phyloP scores from a whole-genome alignment of 2,888 invertebrate genomes.

The Philereme transversata region DNA sequence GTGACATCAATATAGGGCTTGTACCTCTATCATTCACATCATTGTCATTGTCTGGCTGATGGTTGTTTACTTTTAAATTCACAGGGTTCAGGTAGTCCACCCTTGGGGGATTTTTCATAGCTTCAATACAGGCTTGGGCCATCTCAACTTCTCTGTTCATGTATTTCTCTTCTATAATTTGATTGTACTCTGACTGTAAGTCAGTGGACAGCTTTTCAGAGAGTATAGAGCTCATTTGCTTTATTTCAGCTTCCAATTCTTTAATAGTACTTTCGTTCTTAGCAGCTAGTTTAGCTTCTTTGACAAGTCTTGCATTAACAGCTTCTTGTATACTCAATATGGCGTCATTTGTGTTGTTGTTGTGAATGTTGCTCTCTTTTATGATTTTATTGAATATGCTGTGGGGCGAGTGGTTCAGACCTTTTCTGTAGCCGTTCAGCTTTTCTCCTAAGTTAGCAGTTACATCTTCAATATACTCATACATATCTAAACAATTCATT shows the following conservation, averaged over 20 bases:
- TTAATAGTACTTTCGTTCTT: slow-evolving; percentile 70
- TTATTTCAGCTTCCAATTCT: slow-evolving; percentile 76
- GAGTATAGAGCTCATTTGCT: slow-evolving; percentile 72
- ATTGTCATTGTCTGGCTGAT: slow-evolving; percentile 48
- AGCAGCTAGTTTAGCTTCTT: slow-evolving; percentile 71
- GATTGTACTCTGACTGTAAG: slow-evolving; percentile 58
- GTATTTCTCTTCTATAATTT: slow-evolving; percentile 59
- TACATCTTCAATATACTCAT: slow-evolving; percentile 79
- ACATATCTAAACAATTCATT: slow-evolving; percentile 80
- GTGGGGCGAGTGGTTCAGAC: slow-evolving; percentile 60
- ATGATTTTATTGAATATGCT: slow-evolving; percentile 74
- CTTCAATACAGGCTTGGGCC: slow-evolving; percentile 71
- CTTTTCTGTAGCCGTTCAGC: slow-evolving; percentile 74
- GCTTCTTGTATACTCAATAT: slow-evolving; percentile 74
- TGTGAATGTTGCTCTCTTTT: slow-evolving; percentile 67
- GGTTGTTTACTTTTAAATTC: slow-evolving; percentile 56
- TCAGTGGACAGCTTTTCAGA: slow-evolving; percentile 69
- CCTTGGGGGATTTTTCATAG: slow-evolving; percentile 58
- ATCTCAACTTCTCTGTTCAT: slow-evolving; percentile 66
- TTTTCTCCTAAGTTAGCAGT: slow-evolving; percentile 83
- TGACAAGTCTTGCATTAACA: slow-evolving; percentile 65
- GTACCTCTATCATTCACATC: slow-evolving; percentile 51
- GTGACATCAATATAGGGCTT: slow-evolving; percentile 54
- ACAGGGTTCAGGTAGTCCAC: slow-evolving; percentile 63
- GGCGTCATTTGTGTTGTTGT: slow-evolving; percentile 68